A percentile compares a stretch with the other conserved stretches of the same genome.
These are phyloP conservation scores for Recurvirostra avosetta DNA, from an alignment of 2,113 vertebrate genomes.

Conservation along the genomic window DNA sequence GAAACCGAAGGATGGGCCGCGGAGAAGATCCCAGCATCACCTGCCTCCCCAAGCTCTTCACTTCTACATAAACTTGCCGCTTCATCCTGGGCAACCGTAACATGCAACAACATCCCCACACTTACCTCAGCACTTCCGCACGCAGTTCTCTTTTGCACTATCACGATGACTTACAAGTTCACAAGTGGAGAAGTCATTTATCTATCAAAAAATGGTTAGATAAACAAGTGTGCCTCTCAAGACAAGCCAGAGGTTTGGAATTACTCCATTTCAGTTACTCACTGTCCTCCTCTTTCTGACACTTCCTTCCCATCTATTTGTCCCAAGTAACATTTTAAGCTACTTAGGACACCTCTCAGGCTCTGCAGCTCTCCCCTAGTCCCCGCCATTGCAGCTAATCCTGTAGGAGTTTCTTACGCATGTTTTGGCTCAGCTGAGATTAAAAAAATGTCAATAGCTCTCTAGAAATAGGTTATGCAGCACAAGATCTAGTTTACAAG, in stretches of 20 bases:
- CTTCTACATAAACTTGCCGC: background rate
- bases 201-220: background rate
- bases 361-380: background rate
- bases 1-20: fast-evolving
- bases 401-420: background rate
- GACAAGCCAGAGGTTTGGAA: background rate
- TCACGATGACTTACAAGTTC: background rate
- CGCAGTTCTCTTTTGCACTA: background rate
- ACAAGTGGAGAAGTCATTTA: background rate
- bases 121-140: background rate
- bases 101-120: background rate
- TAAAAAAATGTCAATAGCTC: background rate
- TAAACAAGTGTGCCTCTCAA: background rate
- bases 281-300: background rate
- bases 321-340: background rate
- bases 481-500: background rate
- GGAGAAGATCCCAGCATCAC: background rate
- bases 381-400: background rate
- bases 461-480: background rate
- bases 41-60: no score
- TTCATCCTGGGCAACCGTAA: background rate
- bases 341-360: background rate
- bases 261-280: background rate
- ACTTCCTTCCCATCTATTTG: background rate
- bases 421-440: background rate